Evolutionary conservation across 2,888 invertebrate species (phyloP).

Genomic region (Ophion obscuratus): DNA sequence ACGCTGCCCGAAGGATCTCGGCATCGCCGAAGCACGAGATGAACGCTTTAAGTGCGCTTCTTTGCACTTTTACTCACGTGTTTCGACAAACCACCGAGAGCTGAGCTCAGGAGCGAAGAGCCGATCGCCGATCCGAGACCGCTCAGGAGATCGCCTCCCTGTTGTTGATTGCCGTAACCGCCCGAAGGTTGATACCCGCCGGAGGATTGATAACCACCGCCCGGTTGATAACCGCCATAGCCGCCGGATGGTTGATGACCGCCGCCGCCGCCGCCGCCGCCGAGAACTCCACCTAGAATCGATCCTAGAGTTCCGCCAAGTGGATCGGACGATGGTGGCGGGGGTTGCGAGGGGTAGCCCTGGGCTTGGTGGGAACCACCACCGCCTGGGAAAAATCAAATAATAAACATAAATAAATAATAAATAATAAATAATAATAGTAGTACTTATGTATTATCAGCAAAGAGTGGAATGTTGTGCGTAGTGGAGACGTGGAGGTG

Average conservation of each 20-base stretch:
- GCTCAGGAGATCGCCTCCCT: slow-evolving; percentile 75
- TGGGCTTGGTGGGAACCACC: slow-evolving; percentile 66
- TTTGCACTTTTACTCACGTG: slow-evolving; percentile 75
- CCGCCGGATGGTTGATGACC: slow-evolving; percentile 77
- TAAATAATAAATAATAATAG: neutral
- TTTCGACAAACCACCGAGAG: slow-evolving; percentile 79
- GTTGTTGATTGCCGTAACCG: slow-evolving; percentile 34
- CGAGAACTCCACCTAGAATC: slow-evolving; percentile 79
- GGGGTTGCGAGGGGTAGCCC: slow-evolving; percentile 66
- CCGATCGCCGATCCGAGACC: slow-evolving; percentile 79
- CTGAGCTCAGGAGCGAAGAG: slow-evolving; percentile 78
- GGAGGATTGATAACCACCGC: slow-evolving; percentile 71
- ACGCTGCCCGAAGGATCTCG: neutral
- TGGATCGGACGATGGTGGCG: slow-evolving; percentile 71
- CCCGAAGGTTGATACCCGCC: slow-evolving; percentile 27
- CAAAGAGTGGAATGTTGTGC: too few relatives aligned
- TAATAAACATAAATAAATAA: too few relatives aligned
- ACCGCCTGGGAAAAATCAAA: slow-evolving; percentile 56
- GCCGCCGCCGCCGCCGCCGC: slow-evolving; percentile 77
- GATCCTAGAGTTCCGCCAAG: slow-evolving; percentile 78
- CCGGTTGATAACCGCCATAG: slow-evolving; percentile 73
- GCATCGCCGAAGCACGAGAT: neutral
- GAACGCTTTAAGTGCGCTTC: slow-evolving; percentile 38
- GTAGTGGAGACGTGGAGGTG: too few relatives aligned
- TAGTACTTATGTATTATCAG: too few relatives aligned